Evolutionary conservation across 2,888 invertebrate species (phyloP), one percentile per base, ranked within the genome.

Genomic region (Operophtera brumata): DNA sequence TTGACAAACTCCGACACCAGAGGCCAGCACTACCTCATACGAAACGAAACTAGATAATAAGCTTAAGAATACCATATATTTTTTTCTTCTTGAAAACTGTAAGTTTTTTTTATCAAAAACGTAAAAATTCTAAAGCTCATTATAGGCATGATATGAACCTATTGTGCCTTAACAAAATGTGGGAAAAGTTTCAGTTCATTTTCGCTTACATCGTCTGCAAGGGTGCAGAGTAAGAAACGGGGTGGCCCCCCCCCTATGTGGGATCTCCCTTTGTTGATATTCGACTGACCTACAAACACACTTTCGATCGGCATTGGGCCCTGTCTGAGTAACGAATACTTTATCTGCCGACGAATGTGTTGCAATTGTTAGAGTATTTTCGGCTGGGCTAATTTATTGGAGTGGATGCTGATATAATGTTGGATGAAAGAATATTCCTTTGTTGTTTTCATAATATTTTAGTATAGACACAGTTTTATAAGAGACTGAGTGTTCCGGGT

Each of bases 231-330:
- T 58, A 61, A 62, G 63, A 65, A 57, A 59, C 62, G 62, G 72
- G 66, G 62, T 62, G 65, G 64, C 68, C 67, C 66, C 69, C 61
- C 66, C 70, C 61, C 60, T 63, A 59, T 52, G 64, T 61, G 63
- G 63, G 69, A 65, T 61, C 75, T 71, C 68, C 70, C 69, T 78
- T 79, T 82, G 85, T 85, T 86, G 83, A 81, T 78, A 77, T 81
- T 80, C 74, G 67, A 67, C 71, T 87, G 87, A 87, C 88, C 88
- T 84, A 86, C 73, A 88, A 87, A 87, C 87, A 85, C 80, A 81
- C 75, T 80, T 82, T 73, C 66, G 47, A 55, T 55, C 67, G 43
- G 47, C 30, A 30, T 42, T 42, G 46, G 66, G 68, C 70, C 66
- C 63, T 61, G 63, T 55, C 63, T 63, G 58, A 54, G 52, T 56